Evolutionary conservation across 2,888 invertebrate species (phyloP), one percentile per base, ranked within the genome.

Genomic region (Caenorhabditis uteleia): DNA sequence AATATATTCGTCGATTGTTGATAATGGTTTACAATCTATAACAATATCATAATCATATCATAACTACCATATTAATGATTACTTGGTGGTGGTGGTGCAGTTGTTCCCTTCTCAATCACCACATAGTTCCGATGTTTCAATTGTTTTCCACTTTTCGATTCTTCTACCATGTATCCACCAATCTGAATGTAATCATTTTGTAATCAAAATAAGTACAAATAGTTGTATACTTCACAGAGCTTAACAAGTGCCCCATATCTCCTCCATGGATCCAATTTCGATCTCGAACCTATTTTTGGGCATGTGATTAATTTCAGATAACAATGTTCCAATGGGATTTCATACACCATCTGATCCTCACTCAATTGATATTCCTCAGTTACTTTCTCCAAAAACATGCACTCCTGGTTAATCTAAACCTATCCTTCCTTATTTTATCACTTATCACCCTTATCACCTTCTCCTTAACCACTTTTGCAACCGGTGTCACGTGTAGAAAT

Each of bases 261-360:
- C 27, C 64, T 43, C 64, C 64, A 64, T 18, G 64, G 64, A 54
- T 64, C 64, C 10, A 57, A 48, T 45, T 55, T 53, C 5, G 53
- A 53, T 39, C 64, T n/a, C 2, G 56, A 12, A n/a, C n/a, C n/a
- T 3, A 40, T 48, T 3, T 57, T 42, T 20, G 8, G 25, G 16
- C 39, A 38, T 3, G 44, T 48, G 3, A 57, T 42, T 20, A 10
- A 26, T 20, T 44, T 43, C 2, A 64, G 34, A 23, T 45, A 47
- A 29, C 51, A 53, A 8, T 43, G 42, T 14, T 64, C 57, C 14
- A 57, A 21, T n/a, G 57, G 57, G n/a, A 64, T 26, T 12, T 57
- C 64, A 20, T 53, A 64, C 4, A 64, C 40, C 0, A 23, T 45
- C 36, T 45, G 45, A 6, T 45, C 45, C 4, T 31, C 21, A 10